Evolutionary conservation across 2,113 vertebrate genomes (phyloP), one percentile per base, ranked within the genome.

Genomic region (Chaetura pelagica): DNA sequence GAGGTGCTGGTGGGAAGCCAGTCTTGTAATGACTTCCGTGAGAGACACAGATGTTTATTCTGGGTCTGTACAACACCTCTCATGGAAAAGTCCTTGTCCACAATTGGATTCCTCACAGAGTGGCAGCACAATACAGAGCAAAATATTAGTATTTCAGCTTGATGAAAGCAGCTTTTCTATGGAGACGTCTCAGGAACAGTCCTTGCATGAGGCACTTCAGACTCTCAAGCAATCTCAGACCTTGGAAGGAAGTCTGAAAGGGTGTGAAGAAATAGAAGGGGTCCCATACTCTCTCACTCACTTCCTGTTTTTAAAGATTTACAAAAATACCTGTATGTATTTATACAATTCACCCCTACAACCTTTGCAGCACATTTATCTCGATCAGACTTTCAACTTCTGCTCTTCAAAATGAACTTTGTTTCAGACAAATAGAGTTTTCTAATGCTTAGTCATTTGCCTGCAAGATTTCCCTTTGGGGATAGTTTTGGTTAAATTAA

Each of bases 1-100:
- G 19, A 64, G 89, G 12, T 11, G 76, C 5, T 95, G 94, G 95
- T 55, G 68, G 24, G n/a, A 81, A 71, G 96, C 90, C 94, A 96
- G 83, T 48, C 85, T 29, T 64, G 90, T 78, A 95, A 93, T 49
- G 57, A 92, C 84, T 96, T 93, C 83, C 4, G 0, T 73, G 42
- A 57, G 2, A 68, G 84, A 69, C 71, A 42, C 69, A 94, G 82
- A 89, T 92, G 86, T 84, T 88, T 88, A 52, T 15, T 59, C 94
- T 78, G 76, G 34, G 82, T 57, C 80, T 92, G 76, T 57, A 78
- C 64, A 86, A 12, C 85, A 96, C 84, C 93, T 91, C 82, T 42
- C 89, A 42, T 71, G 69, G 84, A 68, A 52, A 82, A 49, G 61
- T 38, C 72, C 78, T 83, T 46, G 49, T 86, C 84, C 72, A 68